Conservation (phyloP, 2,797 vertebrate species). For the Mormyrops attenuatus region DNA sequence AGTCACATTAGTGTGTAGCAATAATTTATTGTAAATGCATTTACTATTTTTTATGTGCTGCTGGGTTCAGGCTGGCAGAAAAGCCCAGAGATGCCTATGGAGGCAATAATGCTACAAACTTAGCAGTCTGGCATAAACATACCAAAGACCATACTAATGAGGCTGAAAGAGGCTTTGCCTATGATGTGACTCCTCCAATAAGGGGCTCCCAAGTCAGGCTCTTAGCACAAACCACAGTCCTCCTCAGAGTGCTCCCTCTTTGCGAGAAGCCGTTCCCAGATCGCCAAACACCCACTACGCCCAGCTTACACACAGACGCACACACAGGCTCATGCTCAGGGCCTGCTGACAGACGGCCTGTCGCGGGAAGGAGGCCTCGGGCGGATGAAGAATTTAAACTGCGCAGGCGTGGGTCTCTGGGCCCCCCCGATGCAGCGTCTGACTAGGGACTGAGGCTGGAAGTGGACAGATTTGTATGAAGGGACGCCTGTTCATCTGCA, state of each 20-base stretch:
- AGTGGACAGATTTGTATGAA: background rate
- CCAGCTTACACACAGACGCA: background rate
- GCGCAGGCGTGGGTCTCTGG: background rate
- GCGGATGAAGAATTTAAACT: background rate
- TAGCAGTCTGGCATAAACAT: background rate
- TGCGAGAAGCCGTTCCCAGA: background rate
- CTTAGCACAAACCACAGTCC: background rate
- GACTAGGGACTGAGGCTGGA: background rate
- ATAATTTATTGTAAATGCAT: background rate
- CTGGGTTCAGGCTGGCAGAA: background rate
- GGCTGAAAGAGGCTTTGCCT: background rate
- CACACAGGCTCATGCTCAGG: background rate
- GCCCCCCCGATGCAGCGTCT: background rate
- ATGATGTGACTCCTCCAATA: background rate
- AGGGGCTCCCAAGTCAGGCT: background rate
- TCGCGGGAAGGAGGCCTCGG: background rate
- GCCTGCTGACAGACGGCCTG: background rate
- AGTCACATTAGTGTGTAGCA: background rate
- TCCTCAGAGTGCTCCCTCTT: background rate
- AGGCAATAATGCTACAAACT: background rate
- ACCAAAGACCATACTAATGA: background rate
- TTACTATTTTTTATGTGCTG: background rate
- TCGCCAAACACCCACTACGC: background rate
- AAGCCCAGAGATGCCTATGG: background rate
- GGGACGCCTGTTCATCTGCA: background rate